Conservation (phyloP, 92 coral and sea anemone species). For the Paragorgia papillata region DNA sequence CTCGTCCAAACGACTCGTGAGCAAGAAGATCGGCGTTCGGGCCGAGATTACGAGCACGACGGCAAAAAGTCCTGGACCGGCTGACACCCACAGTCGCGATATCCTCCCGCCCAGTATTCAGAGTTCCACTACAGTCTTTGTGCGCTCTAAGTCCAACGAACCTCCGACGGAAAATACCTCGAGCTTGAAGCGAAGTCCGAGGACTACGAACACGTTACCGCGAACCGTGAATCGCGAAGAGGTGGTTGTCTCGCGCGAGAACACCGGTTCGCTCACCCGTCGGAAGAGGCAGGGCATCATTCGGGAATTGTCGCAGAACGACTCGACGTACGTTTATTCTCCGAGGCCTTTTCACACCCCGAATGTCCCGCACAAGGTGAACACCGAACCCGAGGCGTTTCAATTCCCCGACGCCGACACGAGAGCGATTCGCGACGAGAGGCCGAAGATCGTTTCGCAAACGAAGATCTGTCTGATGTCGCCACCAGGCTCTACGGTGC, state of each 20-base stretch:
- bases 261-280: slow-evolving; percentile 49
- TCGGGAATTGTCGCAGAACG: slow-evolving; percentile 39
- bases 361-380: background rate
- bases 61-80: slow-evolving; percentile 42
- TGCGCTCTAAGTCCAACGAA: slow-evolving; percentile 35
- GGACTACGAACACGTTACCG: slow-evolving; percentile 1
- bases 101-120: slow-evolving; percentile 25
- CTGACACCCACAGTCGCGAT: slow-evolving; percentile 29
- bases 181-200: slow-evolving; percentile 17
- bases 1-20: slow-evolving; percentile 44
- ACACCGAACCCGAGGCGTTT: slow-evolving; percentile 21
- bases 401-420: slow-evolving; percentile 38
- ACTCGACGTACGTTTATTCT: slow-evolving; percentile 36
- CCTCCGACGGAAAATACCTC: background rate
- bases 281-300: slow-evolving; percentile 57
- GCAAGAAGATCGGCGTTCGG: slow-evolving; percentile 43
- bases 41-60: slow-evolving; percentile 49
- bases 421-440: slow-evolving; percentile 38
- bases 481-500: slow-evolving; percentile 27
- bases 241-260: slow-evolving; percentile 31
- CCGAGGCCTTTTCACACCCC: slow-evolving; percentile 33
- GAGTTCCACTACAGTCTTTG: slow-evolving; percentile 42
- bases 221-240: slow-evolving; percentile 46
- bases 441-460: slow-evolving; percentile 35
- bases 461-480: slow-evolving; percentile 39